Evolutionary conservation across 2,888 invertebrate species (phyloP).

Genomic region (Zeuzera pyrina): DNA sequence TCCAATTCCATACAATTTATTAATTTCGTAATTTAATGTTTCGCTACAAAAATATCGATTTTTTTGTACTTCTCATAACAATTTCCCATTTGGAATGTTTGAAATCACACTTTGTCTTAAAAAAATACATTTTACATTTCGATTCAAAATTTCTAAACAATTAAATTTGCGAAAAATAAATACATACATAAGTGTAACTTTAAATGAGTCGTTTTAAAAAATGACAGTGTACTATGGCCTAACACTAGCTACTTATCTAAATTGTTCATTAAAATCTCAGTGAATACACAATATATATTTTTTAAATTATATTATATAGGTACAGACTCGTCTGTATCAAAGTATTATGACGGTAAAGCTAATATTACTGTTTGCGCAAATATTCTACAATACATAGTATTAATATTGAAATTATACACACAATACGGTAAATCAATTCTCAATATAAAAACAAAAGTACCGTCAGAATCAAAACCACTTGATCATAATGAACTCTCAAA

Average conservation of each 20-base stretch:
- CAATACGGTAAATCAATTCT: too few species aligned
- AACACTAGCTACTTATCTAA: constrained; percentile 41
- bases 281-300: constrained; percentile 43
- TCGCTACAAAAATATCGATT: constrained; percentile 66
- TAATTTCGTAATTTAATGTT: constrained; percentile 39
- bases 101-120: constrained; percentile 55
- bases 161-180: constrained; percentile 50
- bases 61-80: constrained; percentile 69
- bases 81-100: constrained; percentile 66
- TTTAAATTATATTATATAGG: too few species aligned
- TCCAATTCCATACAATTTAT: constrained; percentile 50
- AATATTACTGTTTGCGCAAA: too few species aligned
- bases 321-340: too few species aligned
- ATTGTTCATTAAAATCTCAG: constrained; percentile 52
- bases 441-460: too few species aligned
- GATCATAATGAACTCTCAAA: too few species aligned
- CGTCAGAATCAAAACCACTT: too few species aligned
- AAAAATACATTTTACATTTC: constrained; percentile 46
- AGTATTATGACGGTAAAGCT: too few species aligned
- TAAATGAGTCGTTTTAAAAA: constrained; percentile 27
- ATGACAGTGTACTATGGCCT: constrained; percentile 38
- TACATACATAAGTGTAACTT: constrained; percentile 31
- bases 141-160: constrained; percentile 35
- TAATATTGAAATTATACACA: too few species aligned
- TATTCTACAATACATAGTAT: too few species aligned